phyloP scores from a whole-genome alignment of 1,140 invertebrate species.

The Formica selysi region DNA sequence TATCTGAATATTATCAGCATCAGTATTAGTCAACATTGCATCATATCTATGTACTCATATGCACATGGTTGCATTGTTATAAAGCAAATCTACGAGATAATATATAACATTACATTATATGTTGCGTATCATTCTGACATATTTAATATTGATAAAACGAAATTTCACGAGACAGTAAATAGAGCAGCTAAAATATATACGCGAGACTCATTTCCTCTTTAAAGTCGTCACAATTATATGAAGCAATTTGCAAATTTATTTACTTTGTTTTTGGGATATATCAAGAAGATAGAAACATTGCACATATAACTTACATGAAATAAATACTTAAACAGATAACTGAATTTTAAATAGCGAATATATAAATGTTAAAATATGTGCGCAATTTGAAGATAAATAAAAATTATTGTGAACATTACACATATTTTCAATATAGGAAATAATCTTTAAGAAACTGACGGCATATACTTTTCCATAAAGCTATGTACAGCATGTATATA shows the following conservation, averaged over 20 bases:
- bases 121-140: not conserved
- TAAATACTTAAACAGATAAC: not conserved
- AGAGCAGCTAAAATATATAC: not conserved
- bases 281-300: not conserved
- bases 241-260: not conserved
- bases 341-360: not conserved
- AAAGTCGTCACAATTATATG: not conserved
- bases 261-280: not conserved
- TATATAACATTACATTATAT: not conserved
- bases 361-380: not conserved
- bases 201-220: not conserved
- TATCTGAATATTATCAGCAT: not conserved
- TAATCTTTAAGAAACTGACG: not conserved
- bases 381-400: slow-evolving; percentile 2
- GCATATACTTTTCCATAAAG: not conserved
- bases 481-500: not conserved
- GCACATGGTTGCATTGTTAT: not conserved
- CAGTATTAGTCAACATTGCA: not conserved
- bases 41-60: not conserved
- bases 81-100: not conserved
- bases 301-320: not conserved
- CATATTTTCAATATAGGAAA: not conserved
- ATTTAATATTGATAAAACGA: slow-evolving; percentile 7
- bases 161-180: not conserved
- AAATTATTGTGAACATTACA: not conserved